Conservation (phyloP, 2,113 vertebrate genomes). For the Ovis canadensis region DNA sequence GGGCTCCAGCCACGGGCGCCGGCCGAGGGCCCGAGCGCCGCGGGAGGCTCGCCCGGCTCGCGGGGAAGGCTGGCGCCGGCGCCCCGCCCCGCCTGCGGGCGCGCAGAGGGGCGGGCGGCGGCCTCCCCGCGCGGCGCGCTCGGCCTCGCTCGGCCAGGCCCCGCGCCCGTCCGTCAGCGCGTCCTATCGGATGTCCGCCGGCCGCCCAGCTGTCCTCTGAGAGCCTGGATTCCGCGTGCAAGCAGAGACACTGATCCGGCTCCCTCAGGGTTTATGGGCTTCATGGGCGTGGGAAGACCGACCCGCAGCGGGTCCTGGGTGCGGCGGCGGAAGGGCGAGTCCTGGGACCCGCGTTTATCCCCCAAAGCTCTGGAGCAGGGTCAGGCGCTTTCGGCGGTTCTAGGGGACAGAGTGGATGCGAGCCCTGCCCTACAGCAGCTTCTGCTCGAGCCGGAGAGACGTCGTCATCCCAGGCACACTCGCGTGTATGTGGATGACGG, state of each 20-base stretch:
- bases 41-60: background rate
- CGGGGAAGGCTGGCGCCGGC: background rate
- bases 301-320: fast-evolving
- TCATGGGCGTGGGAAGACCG: background rate
- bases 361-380: fast-evolving
- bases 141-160: background rate
- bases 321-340: background rate
- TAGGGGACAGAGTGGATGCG: background rate
- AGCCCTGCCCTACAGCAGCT: fast-evolving
- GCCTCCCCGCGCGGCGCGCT: background rate
- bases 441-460: background rate
- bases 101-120: background rate
- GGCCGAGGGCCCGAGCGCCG: fast-evolving
- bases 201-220: constrained; percentile 16
- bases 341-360: background rate
- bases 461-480: fast-evolving
- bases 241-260: background rate
- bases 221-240: background rate
- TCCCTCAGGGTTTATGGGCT: background rate
- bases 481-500: fast-evolving
- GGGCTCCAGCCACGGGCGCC: background rate
- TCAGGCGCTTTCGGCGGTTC: background rate
- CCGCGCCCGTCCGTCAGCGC: constrained; percentile 39
- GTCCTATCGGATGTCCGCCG: background rate
- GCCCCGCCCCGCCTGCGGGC: background rate